A percentile compares a stretch with the other conserved stretches of the same genome.
phyloP scores from a whole-genome alignment of 2,888 invertebrate genomes.

The Parnassius mnemosyne region DNA sequence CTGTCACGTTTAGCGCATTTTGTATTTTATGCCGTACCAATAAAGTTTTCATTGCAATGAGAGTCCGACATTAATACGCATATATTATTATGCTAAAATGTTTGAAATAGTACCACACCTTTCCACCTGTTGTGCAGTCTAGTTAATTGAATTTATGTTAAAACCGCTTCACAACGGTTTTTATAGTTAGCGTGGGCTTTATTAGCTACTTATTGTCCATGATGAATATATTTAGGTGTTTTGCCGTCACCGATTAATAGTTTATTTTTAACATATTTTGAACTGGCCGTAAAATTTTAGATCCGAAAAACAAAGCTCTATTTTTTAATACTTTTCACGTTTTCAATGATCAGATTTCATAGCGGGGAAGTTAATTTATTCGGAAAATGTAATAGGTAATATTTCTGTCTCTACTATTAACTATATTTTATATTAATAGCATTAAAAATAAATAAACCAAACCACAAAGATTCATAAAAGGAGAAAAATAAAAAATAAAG shows the following conservation, averaged over 20 bases:
- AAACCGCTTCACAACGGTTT: conserved; percentile 24
- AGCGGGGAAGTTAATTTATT: too few relatives aligned
- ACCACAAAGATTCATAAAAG: too few relatives aligned
- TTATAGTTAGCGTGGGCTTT: conserved; percentile 16
- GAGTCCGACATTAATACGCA: not conserved
- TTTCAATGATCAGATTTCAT: too few relatives aligned
- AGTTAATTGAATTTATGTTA: conserved; percentile 22
- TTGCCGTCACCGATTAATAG: not conserved
- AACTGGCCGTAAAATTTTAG: not conserved
- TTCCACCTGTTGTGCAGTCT: conserved; percentile 35
- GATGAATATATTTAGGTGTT: conserved; percentile 7
- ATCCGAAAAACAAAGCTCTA: not conserved
- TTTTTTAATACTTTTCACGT: not conserved
- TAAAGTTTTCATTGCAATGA: conserved; percentile 11
- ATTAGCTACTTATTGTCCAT: conserved; percentile 2
- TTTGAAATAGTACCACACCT: conserved; percentile 34
- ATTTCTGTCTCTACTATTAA: too few relatives aligned
- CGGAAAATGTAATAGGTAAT: too few relatives aligned
- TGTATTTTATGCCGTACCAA: not conserved
- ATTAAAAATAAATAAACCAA: too few relatives aligned
- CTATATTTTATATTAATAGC: too few relatives aligned
- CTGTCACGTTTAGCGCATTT: not conserved
- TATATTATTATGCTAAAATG: not conserved
- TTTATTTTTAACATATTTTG: conserved; percentile 1
- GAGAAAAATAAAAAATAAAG: too few relatives aligned